Base-by-base conservation (phyloP, 30 jellyfish, hydroid and myxozoan species). In the Cassiopea xamachana region DNA sequence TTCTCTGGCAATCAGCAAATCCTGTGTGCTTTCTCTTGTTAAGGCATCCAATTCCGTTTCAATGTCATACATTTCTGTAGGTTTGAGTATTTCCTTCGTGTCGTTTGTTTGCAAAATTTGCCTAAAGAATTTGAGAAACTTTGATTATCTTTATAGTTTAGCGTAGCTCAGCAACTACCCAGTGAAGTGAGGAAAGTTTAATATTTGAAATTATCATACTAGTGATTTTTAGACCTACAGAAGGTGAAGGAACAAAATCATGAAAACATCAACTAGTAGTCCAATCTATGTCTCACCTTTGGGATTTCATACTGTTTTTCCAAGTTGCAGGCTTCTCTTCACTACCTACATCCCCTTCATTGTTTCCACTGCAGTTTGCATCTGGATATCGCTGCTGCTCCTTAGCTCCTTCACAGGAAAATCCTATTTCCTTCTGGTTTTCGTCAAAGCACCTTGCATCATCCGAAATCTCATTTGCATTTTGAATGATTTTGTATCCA, bases 401-500 rank as follows among this genome's bases (percentile, higher is more conserved):
- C 39, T 27, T 27, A 27, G 39, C 39, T 27, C 39, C 39, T 27
- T 27, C 39, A 27, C 39, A 27, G 39, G 39, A 27, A 27, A 27
- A 27, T 27, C 39, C 39, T 27, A 27, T 27, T 27, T 27, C 39
- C 39, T 27, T 27, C 39, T 27, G 39, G 39, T 27, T 27, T 27
- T 27, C 39, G 39, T 27, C 39, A 27, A 27, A 27, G 39, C 39
- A 27, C 39, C 64, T 3, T 6, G 64, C 64, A 55, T 55, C 64
- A 55, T 55, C 64, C 12, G 64, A 55, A 6, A 43, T 16, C 1
- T 43, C 55, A 7, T 78, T 9, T 50, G 45, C 55, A 27, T 48
- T 78, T 59, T 78, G 58, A 55, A 78, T 51, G 19, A 82, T 48
- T 60, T 49, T 69, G 71, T 85, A 85, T 46, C 93, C 93, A 61